Conservation (phyloP, 1,140 invertebrate species). For the Telenomus remus region DNA sequence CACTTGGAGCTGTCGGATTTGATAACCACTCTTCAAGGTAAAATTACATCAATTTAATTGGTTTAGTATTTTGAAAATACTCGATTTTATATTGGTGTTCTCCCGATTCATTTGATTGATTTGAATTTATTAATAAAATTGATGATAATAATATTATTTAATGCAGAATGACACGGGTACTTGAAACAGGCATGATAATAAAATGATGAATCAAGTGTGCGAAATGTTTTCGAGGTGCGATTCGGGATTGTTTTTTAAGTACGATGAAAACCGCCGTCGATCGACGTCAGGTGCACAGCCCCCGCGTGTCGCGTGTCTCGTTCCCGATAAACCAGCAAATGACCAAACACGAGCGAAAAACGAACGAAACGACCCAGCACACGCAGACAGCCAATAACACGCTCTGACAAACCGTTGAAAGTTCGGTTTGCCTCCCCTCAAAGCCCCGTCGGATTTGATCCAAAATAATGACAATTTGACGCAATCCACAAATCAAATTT, state of each 20-base stretch:
- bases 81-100: too few relatives aligned
- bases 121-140: too few relatives aligned
- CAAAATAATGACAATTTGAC: conserved; percentile 40
- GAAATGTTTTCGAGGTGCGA: conserved; percentile 26
- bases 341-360: conserved; percentile 62
- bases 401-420: conserved; percentile 60
- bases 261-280: conserved; percentile 66
- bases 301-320: conserved; percentile 67
- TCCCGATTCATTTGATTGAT: too few relatives aligned
- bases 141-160: too few relatives aligned
- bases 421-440: conserved; percentile 40
- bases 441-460: conserved; percentile 33
- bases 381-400: conserved; percentile 63
- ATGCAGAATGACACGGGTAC: conserved; percentile 3
- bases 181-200: conserved; percentile 24
- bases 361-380: conserved; percentile 46
- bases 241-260: conserved; percentile 57
- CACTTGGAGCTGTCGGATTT: conserved; percentile 1
- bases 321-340: conserved; percentile 65
- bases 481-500: conserved; percentile 39
- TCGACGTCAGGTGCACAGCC: conserved; percentile 69
- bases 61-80: too few relatives aligned
- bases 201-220: conserved; percentile 30
- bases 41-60: not conserved
- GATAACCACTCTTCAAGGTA: not conserved